Percentiles rank a stretch among this genome's conserved stretches.
Evolutionary conservation across 2,888 invertebrate species (phyloP).

Genomic region (Agrilus cyanescens): DNA sequence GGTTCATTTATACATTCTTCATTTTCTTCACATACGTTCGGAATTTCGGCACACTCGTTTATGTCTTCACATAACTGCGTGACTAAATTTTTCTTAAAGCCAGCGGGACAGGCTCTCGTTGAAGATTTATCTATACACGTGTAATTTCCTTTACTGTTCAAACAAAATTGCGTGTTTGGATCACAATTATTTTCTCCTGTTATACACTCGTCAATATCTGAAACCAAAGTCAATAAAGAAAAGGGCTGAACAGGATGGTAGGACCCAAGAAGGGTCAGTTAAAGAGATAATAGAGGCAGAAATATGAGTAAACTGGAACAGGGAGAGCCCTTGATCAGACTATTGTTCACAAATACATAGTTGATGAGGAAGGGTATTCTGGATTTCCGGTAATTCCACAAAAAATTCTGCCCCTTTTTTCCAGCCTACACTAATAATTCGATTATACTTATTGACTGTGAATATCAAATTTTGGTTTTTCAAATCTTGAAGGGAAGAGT

Average conservation of each 20-base stretch:
- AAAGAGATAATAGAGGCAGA: background rate
- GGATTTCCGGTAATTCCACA: too few species aligned
- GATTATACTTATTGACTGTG: too few species aligned
- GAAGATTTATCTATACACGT: constrained; percentile 56
- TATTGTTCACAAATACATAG: background rate
- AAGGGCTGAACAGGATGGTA: background rate
- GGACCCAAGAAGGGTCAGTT: background rate
- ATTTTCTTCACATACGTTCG: constrained; percentile 44
- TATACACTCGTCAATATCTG: constrained; percentile 66
- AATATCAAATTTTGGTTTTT: too few species aligned
- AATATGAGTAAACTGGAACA: too few species aligned
- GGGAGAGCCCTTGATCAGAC: too few species aligned
- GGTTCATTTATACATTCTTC: constrained; percentile 56
- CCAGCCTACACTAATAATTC: too few species aligned
- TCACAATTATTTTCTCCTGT: constrained; percentile 53
- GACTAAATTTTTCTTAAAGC: constrained; percentile 46
- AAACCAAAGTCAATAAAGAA: constrained; percentile 9
- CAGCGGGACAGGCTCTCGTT: constrained; percentile 47
- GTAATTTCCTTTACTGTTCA: constrained; percentile 59
- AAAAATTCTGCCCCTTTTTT: too few species aligned
- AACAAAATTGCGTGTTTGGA: constrained; percentile 52
- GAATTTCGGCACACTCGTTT: constrained; percentile 59
- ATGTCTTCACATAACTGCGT: constrained; percentile 54
- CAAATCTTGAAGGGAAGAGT: too few species aligned
- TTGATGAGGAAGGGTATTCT: too few species aligned